Percentiles rank a stretch among this genome's conserved stretches.
phyloP scores from a whole-genome alignment of 53 echinoderm and acorn worm species.

The Arbacia lixula region DNA sequence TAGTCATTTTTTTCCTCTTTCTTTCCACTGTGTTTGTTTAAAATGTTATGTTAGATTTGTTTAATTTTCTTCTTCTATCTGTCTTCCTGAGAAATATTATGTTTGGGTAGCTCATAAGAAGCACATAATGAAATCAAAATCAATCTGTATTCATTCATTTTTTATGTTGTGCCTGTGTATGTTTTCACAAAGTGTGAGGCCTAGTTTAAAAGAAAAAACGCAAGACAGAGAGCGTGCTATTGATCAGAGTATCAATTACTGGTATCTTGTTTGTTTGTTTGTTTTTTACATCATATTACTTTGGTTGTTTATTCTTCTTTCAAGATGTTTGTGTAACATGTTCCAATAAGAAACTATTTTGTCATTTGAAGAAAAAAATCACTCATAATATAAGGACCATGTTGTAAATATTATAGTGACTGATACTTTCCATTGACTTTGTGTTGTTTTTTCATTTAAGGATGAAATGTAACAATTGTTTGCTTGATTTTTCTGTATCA shows the following conservation, averaged over 20 bases:
- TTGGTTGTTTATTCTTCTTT: too few species aligned
- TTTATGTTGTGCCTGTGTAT: conserved; percentile 2
- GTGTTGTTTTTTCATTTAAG: neutral
- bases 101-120: conserved; percentile 36
- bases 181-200: neutral
- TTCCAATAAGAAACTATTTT: too few species aligned
- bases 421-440: conserved; percentile 26
- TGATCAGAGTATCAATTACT: too few species aligned
- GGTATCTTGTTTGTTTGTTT: too few species aligned
- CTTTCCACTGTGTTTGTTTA: neutral
- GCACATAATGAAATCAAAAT: conserved; percentile 6
- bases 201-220: neutral
- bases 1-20: conserved; percentile 12
- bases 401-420: conserved; percentile 44
- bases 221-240: too few species aligned
- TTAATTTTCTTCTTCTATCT: conserved; percentile 39
- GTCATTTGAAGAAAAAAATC: neutral
- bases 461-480: neutral
- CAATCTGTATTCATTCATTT: conserved; percentile 26
- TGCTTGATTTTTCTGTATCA: conserved; percentile 2
- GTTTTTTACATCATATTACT: too few species aligned
- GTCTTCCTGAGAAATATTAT: conserved; percentile 31
- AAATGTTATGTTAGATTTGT: neutral
- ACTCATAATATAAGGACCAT: conserved; percentile 23
- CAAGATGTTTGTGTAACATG: too few species aligned